Base-by-base conservation (phyloP, 2,888 invertebrate genomes). In the Odontomyia ornata region DNA sequence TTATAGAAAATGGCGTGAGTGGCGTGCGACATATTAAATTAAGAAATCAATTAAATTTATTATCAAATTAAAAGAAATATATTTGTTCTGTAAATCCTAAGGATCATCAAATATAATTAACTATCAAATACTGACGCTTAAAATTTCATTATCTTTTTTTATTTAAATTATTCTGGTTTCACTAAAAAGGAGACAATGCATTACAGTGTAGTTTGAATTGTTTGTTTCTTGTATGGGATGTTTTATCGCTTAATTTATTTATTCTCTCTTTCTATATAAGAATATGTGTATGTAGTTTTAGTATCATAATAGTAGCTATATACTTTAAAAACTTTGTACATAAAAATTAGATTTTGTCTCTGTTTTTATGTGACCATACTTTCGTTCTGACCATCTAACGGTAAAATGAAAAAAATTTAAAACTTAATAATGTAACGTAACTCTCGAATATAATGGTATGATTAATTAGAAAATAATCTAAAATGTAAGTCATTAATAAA, bases 271-370 rank as follows among this genome's bases (percentile, higher is more conserved):
- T 46, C 1, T 67, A n/a, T 28, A 36, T 47, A 3, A 13, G 46
- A 47, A 69, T 69, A 69, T 30, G 27, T 23, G 46, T 18, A 47
- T n/a, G 25, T 43, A 67, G 46, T 21, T 43, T 15, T 69, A 64
- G 30, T 28, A n/a, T 69, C 4, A 4, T 69, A 25, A 30, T 46
- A 69, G 18, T 65, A 3, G 69, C 36, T 65, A 65, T 30, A 47
- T 69, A 69, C 69, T 69, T 69, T 69, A 69, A 69, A 69, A 69
- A 43, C 69, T 69, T 69, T 69, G 69, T 69, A 69, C 69, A 69
- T 23, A 25, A 36, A 25, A 28, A 69, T 47, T 69, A 25, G 23
- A 69, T 46, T 69, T 69, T 60, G 57, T 36, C 28, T 56, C 36
- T 36, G 60, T 23, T 43, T 65, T 65, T 65, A 65, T 65, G 65